A percentile compares a stretch with the other conserved stretches of the same genome.
Evolutionary conservation across 2,888 invertebrate genomes (phyloP).

Genomic region (Actias luna): DNA sequence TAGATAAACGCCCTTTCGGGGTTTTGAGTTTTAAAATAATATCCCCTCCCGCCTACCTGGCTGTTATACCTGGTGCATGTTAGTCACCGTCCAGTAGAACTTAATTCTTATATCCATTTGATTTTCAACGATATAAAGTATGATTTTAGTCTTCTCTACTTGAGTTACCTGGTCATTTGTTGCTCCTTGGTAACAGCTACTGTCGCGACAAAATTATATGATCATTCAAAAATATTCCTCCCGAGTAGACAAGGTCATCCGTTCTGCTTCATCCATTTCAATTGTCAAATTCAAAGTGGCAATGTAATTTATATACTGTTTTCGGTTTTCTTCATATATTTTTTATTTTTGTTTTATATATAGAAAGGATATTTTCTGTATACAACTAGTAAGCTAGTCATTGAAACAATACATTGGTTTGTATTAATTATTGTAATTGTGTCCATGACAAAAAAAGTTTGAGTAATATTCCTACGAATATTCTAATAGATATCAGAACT

Average conservation of each 20-base stretch:
- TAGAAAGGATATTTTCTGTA: background rate
- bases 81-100: no score
- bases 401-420: background rate
- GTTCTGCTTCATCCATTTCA: background rate
- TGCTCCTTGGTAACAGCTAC: conserved; percentile 7
- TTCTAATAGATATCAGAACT: no score
- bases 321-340: background rate
- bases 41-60: no score
- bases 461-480: no score
- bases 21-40: no score
- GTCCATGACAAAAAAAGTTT: no score
- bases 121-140: no score
- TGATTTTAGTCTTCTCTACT: no score
- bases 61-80: no score
- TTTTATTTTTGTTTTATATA: no score
- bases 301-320: background rate
- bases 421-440: background rate
- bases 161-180: background rate
- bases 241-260: conserved; percentile 10
- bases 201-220: conserved; percentile 5
- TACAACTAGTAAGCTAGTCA: background rate
- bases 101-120: no score
- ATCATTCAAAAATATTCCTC: background rate
- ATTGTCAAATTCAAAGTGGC: conserved; percentile 10
- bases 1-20: no score